A percentile compares a stretch with the other conserved stretches of the same genome.
These are phyloP conservation scores for Calliopum simillimum DNA, from an alignment of 2,888 invertebrate species.

Conservation along the genomic window DNA sequence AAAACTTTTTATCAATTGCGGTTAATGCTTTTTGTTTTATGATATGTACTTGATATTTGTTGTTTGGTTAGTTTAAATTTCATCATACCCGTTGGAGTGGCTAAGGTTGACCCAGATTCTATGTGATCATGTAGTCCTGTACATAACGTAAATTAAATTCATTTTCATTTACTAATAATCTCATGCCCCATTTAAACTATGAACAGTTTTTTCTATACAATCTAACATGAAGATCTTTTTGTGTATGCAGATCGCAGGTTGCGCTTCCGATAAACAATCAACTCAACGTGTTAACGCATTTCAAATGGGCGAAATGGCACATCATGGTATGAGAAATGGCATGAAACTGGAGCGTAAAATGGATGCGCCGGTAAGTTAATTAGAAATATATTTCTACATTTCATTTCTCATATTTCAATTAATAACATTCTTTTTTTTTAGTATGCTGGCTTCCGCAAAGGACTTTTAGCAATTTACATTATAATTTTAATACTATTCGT, in stretches of 20 bases:
- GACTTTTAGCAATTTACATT: constrained; percentile 82
- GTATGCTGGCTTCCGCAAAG: constrained; percentile 82
- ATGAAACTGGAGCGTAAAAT: constrained; percentile 78
- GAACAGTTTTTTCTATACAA: constrained; percentile 53
- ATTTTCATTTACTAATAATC: constrained; percentile 60
- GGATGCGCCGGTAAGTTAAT: constrained; percentile 80
- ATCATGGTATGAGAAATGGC: constrained; percentile 70
- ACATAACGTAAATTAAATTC: constrained; percentile 49
- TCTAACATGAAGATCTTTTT: constrained; percentile 63
- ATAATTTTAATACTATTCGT: constrained; percentile 78
- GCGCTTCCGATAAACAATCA: constrained; percentile 79
- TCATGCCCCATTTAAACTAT: constrained; percentile 38
- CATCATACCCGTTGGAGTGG: background rate
- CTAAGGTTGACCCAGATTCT: background rate
- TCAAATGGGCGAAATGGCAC: constrained; percentile 85
- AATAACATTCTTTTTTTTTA: constrained; percentile 58
- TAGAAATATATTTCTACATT: background rate
- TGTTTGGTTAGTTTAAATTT: background rate
- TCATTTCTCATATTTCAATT: background rate
- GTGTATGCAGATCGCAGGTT: constrained; percentile 78
- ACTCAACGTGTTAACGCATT: constrained; percentile 82
- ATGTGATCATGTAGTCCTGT: constrained; percentile 8
- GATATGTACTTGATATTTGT: no score
- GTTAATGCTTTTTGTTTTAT: no score
- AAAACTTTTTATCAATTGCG: no score